Base-by-base conservation (phyloP, 2,888 invertebrate species). In the Ceratothoa steindachneri region DNA sequence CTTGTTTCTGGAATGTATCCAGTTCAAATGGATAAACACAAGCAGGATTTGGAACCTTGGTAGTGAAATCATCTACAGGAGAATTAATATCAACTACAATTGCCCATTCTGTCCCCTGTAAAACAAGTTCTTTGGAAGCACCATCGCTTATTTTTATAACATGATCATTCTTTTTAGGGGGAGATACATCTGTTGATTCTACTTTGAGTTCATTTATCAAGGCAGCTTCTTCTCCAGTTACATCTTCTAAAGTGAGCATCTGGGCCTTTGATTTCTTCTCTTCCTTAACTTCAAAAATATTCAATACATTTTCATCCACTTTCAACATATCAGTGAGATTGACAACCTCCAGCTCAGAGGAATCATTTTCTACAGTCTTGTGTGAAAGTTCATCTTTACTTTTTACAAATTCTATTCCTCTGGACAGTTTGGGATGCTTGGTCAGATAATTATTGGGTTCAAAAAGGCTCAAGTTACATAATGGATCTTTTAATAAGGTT, bases 1-100 rank as follows among this genome's bases (percentile, higher is more conserved):
- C 97, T 87, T 90, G 93, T 85, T 99, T 97, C 84, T 99, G 99
- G 84, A 99, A 99, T 28, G 89, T 92, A 85, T 99, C 99, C 82
- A 98, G 86, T 82, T 96, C 93, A 85, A 99, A 99, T 0, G 91
- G 90, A 85, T 90, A 95, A 75, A 87, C 88, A 82, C 91, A 90
- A 0, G 97, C 97, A 86, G 93, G 91, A 77, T 91, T 89, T 2
- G 93, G 93, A 74, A 96, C 89, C 82, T 88, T 88, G 81, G 92
- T 89, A 67, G 90, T 87, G 82, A 95, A 96, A 83, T 96, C 91
- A 0, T 87, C 87, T 0, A 96, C 90, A 0, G 94, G 93, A 70
- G 89, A 87, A 0, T 90, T 89, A 0, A 93, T 90, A 83, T 97
- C 93, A 41, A 97, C 87, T 84, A 91, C 88, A 82, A 95, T 91